Evolutionary conservation across 1,140 invertebrate species (phyloP), one percentile per base, ranked within the genome.

Genomic region (Halictus rubicundus): DNA sequence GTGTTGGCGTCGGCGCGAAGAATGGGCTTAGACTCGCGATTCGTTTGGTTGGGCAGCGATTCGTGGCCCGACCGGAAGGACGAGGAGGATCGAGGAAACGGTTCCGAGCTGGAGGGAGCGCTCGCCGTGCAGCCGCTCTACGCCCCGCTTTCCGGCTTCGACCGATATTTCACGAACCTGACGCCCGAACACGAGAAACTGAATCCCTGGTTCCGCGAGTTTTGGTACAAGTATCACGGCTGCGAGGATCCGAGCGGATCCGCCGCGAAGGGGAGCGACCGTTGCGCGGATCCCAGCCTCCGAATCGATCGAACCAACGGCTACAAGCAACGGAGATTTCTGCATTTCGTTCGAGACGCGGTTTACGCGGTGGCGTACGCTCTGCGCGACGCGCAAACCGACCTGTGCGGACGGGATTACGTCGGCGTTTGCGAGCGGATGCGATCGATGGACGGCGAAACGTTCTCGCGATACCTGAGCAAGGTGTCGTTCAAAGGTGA

Each of bases 201-300:
- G 8, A 94, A 95, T 87, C 94, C 94, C 1, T 95, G 94, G 96
- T 96, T 96, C 75, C 77, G 88, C 1, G 96, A 96, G 87, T 95
- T 95, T 82, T 96, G 96, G 96, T 91, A 94, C 59, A 92, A 94
- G 19, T 93, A 94, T 68, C 96, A 96, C 82, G 75, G 87, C 52
- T 94, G 94, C 84, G 80, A 71, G 7, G 5, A 57, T 21, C 21
- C 19, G n/a, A n/a, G 1, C 19, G 54, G n/a, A 5, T 2, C 5
- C 2, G 46, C 19, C 5, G 19, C 52, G 12, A 16, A 19, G 66
- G 21, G 0, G 4, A 14, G 14, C 0, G 7, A n/a, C 1, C 1
- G 21, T 0, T 80, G 77, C 54, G 25, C 7, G 10, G 76, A 85
- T 52, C 21, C 81, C 0, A 37, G 12, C 0, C 61, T 79, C 21